Base-by-base conservation (phyloP, 2,797 vertebrate species). In the Rhynchonycteris naso region DNA sequence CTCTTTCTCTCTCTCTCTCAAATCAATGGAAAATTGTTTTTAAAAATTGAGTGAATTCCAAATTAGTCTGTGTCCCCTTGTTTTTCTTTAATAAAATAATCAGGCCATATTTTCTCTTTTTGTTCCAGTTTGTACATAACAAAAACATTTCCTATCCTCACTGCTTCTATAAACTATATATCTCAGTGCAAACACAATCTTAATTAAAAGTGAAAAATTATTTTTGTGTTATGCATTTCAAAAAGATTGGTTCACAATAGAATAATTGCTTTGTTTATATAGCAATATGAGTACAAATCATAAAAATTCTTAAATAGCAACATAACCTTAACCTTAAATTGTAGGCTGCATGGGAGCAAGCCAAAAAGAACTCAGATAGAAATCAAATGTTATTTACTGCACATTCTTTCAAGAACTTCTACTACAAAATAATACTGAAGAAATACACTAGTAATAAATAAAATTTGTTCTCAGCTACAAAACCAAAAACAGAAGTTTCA, bases 361-460 rank as follows among this genome's bases (percentile, higher is more conserved):
- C 33, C 81, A 59, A 72, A 91, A 28, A 68, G 43, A 87, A 75
- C 16, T 7, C 82, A 96, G 47, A 90, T n/a, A 88, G 33, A 93
- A 88, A 96, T 92, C 88, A 96, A 90, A 84, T 35, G 43, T 75
- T 59, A 93, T 56, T 91, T 79, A 90, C 30, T 59, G 28, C 59
- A 92, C 54, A 97, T 82, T 82, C 59, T 96, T 95, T 94, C 18
- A 90, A 92, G 52, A 93, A 90, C 7, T 80, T 88, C 63, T 82
- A 78, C 90, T 83, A 86, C 6, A 93, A 88, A 96, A 74, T 66
- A 93, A 82, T 12, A 95, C 61, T 83, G n/a, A 81, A 90, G 74
- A 80, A 74, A 52, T 30, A 87, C 0, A 76, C 59, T 54, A 83
- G 30, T 26, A 74, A 91, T 74, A 93, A 91, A 92, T 80, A 94